A percentile compares a stretch with the other conserved stretches of the same genome.
phyloP scores from a whole-genome alignment of 2,797 vertebrate genomes.

The Eidolon dupreanum region DNA sequence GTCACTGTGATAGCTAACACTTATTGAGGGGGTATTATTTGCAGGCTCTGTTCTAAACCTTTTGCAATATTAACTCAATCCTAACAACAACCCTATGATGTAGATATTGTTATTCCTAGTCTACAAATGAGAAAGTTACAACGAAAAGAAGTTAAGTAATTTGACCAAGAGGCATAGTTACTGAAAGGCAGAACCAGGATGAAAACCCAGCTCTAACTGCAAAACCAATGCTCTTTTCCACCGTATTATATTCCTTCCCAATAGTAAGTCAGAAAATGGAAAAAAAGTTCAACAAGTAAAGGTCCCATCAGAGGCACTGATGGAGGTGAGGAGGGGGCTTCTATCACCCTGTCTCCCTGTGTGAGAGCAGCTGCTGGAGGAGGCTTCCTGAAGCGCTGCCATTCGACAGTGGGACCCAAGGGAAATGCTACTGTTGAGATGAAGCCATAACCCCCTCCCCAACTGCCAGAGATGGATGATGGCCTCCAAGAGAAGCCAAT shows the following conservation, averaged over 20 bases:
- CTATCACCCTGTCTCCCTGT: background rate
- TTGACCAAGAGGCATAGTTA: background rate
- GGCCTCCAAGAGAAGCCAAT: background rate
- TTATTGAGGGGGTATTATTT: background rate
- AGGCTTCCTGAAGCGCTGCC: background rate
- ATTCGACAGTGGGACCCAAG: background rate
- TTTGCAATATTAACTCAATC: background rate
- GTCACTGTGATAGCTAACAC: background rate
- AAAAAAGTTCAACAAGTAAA: background rate
- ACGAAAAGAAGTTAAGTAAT: background rate
- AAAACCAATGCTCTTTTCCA: background rate
- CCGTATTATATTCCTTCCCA: background rate
- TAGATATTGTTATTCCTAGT: background rate
- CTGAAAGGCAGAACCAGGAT: background rate
- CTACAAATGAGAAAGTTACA: constrained; percentile 12
- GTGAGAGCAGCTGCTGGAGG: background rate
- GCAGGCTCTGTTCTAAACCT: background rate
- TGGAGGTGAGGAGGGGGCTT: background rate
- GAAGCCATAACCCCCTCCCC: background rate
- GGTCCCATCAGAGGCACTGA: background rate
- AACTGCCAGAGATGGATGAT: background rate
- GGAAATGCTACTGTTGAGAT: background rate
- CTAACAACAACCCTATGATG: background rate
- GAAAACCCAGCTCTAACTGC: background rate
- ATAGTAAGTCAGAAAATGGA: background rate